Evolutionary conservation across 2,113 vertebrate species (phyloP).

Genomic region (Paraplagusia blochii): DNA sequence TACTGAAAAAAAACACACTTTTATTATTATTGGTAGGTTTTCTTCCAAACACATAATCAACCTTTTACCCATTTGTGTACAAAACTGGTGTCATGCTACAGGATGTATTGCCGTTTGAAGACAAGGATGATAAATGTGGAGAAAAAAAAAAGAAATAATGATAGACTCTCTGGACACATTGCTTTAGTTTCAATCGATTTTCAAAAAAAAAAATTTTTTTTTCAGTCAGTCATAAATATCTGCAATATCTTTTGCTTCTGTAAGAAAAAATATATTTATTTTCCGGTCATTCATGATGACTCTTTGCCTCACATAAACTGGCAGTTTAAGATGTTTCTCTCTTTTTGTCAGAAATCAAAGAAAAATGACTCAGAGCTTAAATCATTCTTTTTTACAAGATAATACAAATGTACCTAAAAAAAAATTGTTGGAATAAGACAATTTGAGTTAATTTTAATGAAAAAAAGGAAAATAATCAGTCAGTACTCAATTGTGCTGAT

Average conservation of each 20-base stretch:
- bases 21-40: conserved; percentile 16
- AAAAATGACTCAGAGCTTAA: conserved; percentile 7
- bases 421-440: too few species aligned
- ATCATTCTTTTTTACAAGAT: conserved; percentile 9
- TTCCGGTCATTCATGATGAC: conserved; percentile 2
- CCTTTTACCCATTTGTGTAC: conserved; percentile 35
- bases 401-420: too few species aligned
- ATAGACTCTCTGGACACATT: too few species aligned
- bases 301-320: not conserved
- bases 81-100: conserved; percentile 60
- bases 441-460: too few species aligned
- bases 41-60: conserved; percentile 26
- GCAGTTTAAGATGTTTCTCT: not conserved
- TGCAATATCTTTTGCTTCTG: conserved; percentile 22
- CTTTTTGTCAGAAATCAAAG: conserved; percentile 7
- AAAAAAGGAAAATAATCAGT: too few species aligned
- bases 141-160: too few species aligned
- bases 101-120: conserved; percentile 17
- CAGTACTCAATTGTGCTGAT: too few species aligned
- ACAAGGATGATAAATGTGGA: too few species aligned
- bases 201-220: not conserved
- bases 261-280: not conserved
- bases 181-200: too few species aligned
- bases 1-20: conserved; percentile 23
- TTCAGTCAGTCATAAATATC: conserved; percentile 34